phyloP scores from a whole-genome alignment of 2,113 vertebrate species.

The Irena cyanogastra region DNA sequence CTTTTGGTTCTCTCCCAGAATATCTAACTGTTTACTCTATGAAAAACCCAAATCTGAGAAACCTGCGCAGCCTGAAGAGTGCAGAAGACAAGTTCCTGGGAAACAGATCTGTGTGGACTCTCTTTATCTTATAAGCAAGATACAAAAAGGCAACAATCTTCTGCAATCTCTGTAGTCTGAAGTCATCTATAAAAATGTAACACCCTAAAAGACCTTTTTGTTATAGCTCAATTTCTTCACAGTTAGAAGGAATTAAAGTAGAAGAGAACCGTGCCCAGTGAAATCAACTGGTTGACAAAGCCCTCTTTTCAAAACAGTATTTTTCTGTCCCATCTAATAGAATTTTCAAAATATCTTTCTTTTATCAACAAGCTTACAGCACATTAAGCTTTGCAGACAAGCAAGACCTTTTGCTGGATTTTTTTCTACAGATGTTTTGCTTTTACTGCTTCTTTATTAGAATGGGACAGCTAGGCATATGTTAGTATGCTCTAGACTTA shows the following conservation, averaged over 20 bases:
- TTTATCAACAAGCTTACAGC: neutral
- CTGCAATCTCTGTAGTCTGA: neutral
- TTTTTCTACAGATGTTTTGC: neutral
- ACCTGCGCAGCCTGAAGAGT: neutral
- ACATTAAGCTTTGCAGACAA: neutral
- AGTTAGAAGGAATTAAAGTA: neutral
- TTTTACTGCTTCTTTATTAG: neutral
- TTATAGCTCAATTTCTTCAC: neutral
- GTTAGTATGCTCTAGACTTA: neutral
- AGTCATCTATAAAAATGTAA: neutral
- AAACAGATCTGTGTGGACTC: neutral
- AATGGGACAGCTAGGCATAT: neutral
- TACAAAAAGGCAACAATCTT: neutral
- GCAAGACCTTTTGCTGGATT: neutral
- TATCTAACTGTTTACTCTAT: neutral
- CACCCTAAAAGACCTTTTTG: neutral
- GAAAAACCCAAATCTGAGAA: neutral
- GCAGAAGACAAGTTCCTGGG: neutral
- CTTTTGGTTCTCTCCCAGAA: neutral
- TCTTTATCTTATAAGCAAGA: neutral
- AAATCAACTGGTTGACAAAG: neutral
- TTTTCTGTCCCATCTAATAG: neutral
- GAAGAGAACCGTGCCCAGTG: neutral
- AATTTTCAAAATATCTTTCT: neutral
- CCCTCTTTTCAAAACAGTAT: neutral